These are phyloP conservation scores for Solea senegalensis DNA, from an alignment of 2,113 vertebrate genomes.

Conservation along the genomic window DNA sequence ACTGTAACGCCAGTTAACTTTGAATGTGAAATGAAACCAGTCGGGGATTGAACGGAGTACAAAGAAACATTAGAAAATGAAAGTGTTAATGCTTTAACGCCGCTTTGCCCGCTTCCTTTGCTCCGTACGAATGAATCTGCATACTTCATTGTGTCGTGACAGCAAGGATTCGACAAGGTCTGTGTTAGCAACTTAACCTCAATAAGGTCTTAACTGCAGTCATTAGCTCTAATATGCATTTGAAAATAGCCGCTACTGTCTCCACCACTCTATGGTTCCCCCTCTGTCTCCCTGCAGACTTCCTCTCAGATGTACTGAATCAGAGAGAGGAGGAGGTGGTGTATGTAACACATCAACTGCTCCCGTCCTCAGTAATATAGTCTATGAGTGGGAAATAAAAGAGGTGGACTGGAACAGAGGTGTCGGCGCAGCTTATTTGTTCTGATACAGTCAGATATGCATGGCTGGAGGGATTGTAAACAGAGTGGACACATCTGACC, in stretches of 20 bases:
- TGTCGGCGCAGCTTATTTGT: slow-evolving; percentile 51
- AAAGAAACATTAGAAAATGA: too few relatives aligned
- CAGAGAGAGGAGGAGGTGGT: slow-evolving; percentile 8
- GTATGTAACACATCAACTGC: slow-evolving; percentile 28
- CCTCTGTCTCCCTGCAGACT: slow-evolving; percentile 6
- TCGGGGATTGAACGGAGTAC: too few relatives aligned
- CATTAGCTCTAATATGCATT: slow-evolving; percentile 32
- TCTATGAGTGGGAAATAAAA: slow-evolving; percentile 33
- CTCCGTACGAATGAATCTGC: too few relatives aligned
- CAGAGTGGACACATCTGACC: slow-evolving; percentile 57
- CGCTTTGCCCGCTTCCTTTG: too few relatives aligned
- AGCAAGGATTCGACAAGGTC: slow-evolving; percentile 3
- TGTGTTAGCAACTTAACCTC: neutral
- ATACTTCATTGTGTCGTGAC: neutral
- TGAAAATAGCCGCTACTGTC: slow-evolving; percentile 14
- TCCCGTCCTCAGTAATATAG: slow-evolving; percentile 50
- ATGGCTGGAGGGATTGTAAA: slow-evolving; percentile 34
- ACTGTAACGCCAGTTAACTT: too few relatives aligned
- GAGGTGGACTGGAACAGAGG: slow-evolving; percentile 40
- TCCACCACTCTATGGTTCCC: slow-evolving; percentile 13
- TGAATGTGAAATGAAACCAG: too few relatives aligned
- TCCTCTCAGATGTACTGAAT: slow-evolving; percentile 31
- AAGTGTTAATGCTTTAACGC: too few relatives aligned
- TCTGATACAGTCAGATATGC: slow-evolving; percentile 49
- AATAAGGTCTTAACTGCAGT: neutral